These are phyloP conservation scores for Turdus rufiventris DNA, from an alignment of 2,113 vertebrate genomes.

Conservation along the genomic window DNA sequence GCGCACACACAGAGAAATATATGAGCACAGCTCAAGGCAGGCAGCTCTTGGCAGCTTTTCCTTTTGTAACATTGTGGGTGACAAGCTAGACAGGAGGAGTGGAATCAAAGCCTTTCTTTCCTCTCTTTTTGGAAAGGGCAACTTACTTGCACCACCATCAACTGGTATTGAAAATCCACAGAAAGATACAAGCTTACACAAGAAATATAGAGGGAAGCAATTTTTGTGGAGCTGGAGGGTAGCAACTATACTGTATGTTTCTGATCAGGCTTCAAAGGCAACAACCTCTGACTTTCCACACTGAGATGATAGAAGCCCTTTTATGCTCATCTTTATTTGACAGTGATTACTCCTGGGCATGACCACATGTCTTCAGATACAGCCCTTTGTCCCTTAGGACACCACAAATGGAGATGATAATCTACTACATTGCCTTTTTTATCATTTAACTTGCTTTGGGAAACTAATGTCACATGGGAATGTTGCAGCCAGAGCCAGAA, in stretches of 20 bases:
- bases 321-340: not conserved
- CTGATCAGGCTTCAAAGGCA: not conserved
- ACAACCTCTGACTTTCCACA: not conserved
- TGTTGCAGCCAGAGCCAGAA: not conserved
- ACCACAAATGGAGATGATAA: not conserved
- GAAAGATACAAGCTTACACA: not conserved
- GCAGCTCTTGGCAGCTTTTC: not conserved
- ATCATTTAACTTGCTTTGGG: not conserved
- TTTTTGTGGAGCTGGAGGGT: not conserved
- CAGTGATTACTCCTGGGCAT: not conserved
- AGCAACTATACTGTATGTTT: not conserved
- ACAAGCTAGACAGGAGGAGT: not conserved
- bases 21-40: not conserved
- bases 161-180: not conserved
- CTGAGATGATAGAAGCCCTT: not conserved
- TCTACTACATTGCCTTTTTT: not conserved
- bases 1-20: fast-evolving
- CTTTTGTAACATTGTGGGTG: not conserved
- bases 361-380: not conserved
- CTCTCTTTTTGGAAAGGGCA: not conserved
- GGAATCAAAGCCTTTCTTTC: not conserved
- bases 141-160: not conserved
- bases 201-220: not conserved
- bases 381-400: not conserved
- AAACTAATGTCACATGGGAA: not conserved